Evolutionary conservation across 2,888 invertebrate species (phyloP), one percentile per base, ranked within the genome.

Genomic region (Limnephilus lunatus): DNA sequence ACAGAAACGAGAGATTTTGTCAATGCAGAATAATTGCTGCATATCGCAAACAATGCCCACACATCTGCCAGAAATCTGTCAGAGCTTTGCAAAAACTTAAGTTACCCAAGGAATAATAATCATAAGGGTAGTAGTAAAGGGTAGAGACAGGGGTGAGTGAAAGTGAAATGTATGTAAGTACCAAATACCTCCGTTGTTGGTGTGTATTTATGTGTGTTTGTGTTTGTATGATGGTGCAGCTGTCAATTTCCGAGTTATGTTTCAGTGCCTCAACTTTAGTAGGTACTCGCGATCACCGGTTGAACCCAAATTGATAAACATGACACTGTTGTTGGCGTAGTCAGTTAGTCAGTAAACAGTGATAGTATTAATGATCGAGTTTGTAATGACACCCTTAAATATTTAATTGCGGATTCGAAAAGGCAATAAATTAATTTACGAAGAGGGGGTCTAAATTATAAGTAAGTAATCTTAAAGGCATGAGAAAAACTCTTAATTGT

Each of bases 21-120:
- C 85, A 85, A 85, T 85, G 85, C 11, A 39, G 39, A 85, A 88
- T 87, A 48, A 88, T 88, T 88, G 88, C 53, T 68, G 88, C 31
- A 32, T 80, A 53, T 88, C 25, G 68, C 88, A 88, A 88, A 88
- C 88, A 88, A 88, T 53, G 32, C 53, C 25, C 44, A 86, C 53
- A 86, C 85, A 86, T 44, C 48, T 44, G 48, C 19, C 68, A 4
- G 25, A 85, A 31, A 85, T 85, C 85, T 85, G 85, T 85, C 85
- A 35, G 85, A 12, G 68, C 32, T 88, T 30, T 88, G 88, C 88
- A 88, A 53, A 88, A 88, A 88, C 88, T 88, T 88, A 88, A 88
- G 88, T 53, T 68, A 88, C 85, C 39, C 19, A n/a, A 53, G 68
- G 32, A 88, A 88, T 88, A 53, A 88, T 88, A 88, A 86, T 68